Conservation (phyloP, 1,140 invertebrate genomes). For the Augochlora pura region DNA sequence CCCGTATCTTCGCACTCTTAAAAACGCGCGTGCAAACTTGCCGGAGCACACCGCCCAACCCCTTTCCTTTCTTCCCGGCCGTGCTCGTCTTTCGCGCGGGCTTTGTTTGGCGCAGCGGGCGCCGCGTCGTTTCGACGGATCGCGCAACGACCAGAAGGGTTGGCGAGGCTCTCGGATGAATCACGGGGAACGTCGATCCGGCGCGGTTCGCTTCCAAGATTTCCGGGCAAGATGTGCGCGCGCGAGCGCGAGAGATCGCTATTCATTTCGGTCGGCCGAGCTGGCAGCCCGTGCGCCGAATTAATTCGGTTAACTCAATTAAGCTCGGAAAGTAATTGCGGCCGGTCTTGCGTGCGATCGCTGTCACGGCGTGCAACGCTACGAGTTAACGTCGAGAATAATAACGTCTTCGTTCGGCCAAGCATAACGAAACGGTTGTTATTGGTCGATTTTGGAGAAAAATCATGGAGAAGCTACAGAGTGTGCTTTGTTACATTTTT, state of each 20-base stretch:
- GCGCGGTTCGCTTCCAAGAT: slow-evolving; percentile 5
- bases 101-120: slow-evolving; percentile 26
- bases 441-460: too few species aligned
- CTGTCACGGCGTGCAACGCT: neutral
- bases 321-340: neutral
- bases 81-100: too few species aligned
- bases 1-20: slow-evolving; percentile 10
- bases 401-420: neutral
- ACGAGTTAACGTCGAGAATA: neutral
- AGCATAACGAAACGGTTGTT: too few species aligned
- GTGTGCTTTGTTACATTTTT: too few species aligned
- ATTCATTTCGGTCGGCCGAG: neutral
- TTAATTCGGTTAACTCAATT: slow-evolving; percentile 6
- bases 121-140: slow-evolving; percentile 30
- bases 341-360: neutral
- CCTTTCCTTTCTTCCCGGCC: neutral
- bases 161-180: slow-evolving; percentile 28
- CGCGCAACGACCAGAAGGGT: slow-evolving; percentile 37
- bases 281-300: neutral
- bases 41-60: slow-evolving; percentile 46
- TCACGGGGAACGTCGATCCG: slow-evolving; percentile 32
- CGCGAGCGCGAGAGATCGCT: neutral
- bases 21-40: slow-evolving; percentile 58
- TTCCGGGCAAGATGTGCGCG: neutral
- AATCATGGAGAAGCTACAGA: too few species aligned